Base-by-base conservation (phyloP, 2,888 invertebrate species). In the Thereva nobilitata region DNA sequence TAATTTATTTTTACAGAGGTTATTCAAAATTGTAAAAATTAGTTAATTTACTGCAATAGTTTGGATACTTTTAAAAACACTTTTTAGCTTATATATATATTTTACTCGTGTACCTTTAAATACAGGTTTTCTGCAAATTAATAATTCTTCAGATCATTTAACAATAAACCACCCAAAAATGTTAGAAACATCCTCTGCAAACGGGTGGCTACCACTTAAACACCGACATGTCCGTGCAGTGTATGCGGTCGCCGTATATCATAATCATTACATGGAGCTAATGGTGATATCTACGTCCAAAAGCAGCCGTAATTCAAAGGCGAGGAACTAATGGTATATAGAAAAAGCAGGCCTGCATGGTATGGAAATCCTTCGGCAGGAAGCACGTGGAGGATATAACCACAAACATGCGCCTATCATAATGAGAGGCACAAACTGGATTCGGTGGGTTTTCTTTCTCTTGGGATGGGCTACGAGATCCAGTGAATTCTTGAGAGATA, bases 201-300 rank as follows among this genome's bases (percentile, higher is more conserved):
- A 50, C 35, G 50, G 50, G 61, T 59, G 61, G 50, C 23, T 49
- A 61, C 61, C 61, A 56, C 64, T 66, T 68, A 69, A 69, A 69
- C 66, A 69, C 64, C 64, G 64, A 67, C 67, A 64, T 67, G 64
- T 35, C 66, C 52, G 57, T 64, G 59, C 64, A 69, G 57, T 69
- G 69, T 69, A 69, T 69, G 69, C 59, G 69, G 69, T 69, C 45
- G 44, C 64, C 69, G 66, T 69, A 64, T 67, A 69, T 69, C 69
- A 69, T 69, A 53, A 57, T 64, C 67, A 64, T 68, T 53, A 64
- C 64, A 47, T 42, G 45, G 55, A 55, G 49, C 55, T 47, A 55
- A 65, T 55, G 42, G 4, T 35, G 55, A 54, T 65, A 55, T 38
- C 53, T 64, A 53, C 44, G 53, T 38, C 35, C 40, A 23, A 49